Percentiles rank a stretch among this genome's conserved stretches.
Conservation (phyloP, 2,888 invertebrate species). For the Chirona hameri region DNA sequence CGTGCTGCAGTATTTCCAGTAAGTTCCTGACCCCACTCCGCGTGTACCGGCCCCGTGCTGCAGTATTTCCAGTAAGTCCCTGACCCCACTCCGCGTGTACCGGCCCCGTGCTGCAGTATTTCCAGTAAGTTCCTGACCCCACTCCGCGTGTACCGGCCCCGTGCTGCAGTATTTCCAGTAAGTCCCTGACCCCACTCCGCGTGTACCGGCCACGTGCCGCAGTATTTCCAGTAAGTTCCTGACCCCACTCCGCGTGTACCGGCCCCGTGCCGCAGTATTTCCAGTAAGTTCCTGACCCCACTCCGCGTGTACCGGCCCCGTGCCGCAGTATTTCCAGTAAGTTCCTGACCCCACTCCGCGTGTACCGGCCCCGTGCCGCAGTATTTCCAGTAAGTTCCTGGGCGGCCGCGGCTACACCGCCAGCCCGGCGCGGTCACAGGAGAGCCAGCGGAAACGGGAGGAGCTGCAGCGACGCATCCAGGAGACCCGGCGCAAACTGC, state of each 20-base stretch:
- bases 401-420: constrained; percentile 37
- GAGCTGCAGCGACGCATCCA: constrained; percentile 76
- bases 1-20: constrained; percentile 37
- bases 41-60: too few relatives aligned
- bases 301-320: too few relatives aligned
- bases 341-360: constrained; percentile 31
- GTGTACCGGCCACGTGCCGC: neutral
- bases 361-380: constrained; percentile 23
- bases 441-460: constrained; percentile 64
- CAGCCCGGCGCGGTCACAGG: constrained; percentile 53
- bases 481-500: constrained; percentile 78
- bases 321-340: constrained; percentile 38
- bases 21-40: too few relatives aligned
- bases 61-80: constrained; percentile 40
- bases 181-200: constrained; percentile 38
- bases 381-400: constrained; percentile 40
- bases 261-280: constrained; percentile 35
- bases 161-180: constrained; percentile 38
- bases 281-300: constrained; percentile 39
- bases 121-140: constrained; percentile 39
- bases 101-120: constrained; percentile 34
- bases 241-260: too few relatives aligned
- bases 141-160: too few relatives aligned
- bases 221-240: constrained; percentile 40
- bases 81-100: too few relatives aligned